Percentiles rank a stretch among this genome's conserved stretches.
phyloP scores from a whole-genome alignment of 2,888 invertebrate genomes.

The Gnatocerus cornutus region DNA sequence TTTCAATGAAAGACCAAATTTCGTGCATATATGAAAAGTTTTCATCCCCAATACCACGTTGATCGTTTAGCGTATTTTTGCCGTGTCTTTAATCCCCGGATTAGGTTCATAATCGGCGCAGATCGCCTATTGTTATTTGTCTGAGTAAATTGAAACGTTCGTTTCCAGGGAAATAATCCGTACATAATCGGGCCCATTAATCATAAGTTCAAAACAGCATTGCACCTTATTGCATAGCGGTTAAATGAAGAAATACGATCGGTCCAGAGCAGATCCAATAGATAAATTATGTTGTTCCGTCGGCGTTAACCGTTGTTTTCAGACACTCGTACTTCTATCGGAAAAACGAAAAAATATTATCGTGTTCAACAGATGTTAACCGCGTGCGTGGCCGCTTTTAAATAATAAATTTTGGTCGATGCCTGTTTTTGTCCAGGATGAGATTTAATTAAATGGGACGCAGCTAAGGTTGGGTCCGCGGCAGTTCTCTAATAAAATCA shows the following conservation, averaged over 20 bases:
- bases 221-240: constrained; percentile 45
- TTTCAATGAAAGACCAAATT: neutral
- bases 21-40: constrained; percentile 9
- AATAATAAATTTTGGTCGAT: constrained; percentile 32
- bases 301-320: constrained; percentile 43
- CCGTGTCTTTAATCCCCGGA: neutral
- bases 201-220: constrained; percentile 37
- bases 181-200: constrained; percentile 41
- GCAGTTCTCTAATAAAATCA: constrained; percentile 53
- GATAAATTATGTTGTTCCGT: constrained; percentile 42
- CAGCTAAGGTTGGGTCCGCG: constrained; percentile 29
- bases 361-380: constrained; percentile 43
- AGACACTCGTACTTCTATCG: constrained; percentile 31
- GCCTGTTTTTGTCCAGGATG: constrained; percentile 8
- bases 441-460: constrained; percentile 25
- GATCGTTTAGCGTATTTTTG: constrained; percentile 17
- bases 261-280: constrained; percentile 29
- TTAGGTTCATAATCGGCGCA: constrained; percentile 19
- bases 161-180: constrained; percentile 38
- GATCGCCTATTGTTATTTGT: constrained; percentile 33
- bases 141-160: constrained; percentile 42
- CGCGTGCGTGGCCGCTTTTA: constrained; percentile 18
- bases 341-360: constrained; percentile 39
- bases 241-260: constrained; percentile 49
- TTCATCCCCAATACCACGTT: neutral